Conservation (phyloP, 2,797 vertebrate genomes). For the Coreius guichenoti region DNA sequence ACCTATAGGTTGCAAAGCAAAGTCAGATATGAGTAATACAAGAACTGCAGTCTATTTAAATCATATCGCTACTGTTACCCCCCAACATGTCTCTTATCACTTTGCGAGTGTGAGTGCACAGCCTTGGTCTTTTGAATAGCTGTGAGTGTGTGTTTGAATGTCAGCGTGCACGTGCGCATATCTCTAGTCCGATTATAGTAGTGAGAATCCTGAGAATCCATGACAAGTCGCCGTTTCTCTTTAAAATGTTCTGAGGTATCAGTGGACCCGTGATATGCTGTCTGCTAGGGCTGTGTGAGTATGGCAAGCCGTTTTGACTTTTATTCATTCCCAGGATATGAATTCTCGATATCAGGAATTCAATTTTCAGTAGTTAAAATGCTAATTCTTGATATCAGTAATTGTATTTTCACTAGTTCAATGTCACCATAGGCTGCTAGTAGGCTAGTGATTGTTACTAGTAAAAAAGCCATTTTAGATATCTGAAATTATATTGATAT, state of each 20-base stretch:
- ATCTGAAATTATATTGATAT: too few species aligned
- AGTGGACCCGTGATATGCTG: not conserved
- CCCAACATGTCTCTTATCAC: constrained; percentile 4
- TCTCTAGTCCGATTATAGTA: constrained; percentile 37
- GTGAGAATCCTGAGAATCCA: constrained; percentile 8
- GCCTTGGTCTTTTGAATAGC: constrained; percentile 24
- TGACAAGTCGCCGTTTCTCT: constrained; percentile 21
- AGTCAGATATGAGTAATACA: constrained; percentile 1
- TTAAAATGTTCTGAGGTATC: constrained; percentile 5
- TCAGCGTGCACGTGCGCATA: constrained; percentile 33
- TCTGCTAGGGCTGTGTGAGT: not conserved
- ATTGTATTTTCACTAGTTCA: too few species aligned
- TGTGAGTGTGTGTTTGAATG: constrained; percentile 41
- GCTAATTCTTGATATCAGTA: too few species aligned
- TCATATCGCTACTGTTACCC: constrained; percentile 12
- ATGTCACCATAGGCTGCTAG: too few species aligned
- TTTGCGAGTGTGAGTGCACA: constrained; percentile 28
- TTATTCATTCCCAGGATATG: too few species aligned
- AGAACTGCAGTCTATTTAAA: constrained; percentile 36
- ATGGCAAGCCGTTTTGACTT: too few species aligned
- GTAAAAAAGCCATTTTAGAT: too few species aligned
- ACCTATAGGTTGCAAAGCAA: constrained; percentile 21
- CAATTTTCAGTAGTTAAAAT: too few species aligned
- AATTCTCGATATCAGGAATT: too few species aligned
- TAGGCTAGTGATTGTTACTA: too few species aligned